Conservation (phyloP, 2,113 vertebrate species). For the Rhodinocichla rosea region DNA sequence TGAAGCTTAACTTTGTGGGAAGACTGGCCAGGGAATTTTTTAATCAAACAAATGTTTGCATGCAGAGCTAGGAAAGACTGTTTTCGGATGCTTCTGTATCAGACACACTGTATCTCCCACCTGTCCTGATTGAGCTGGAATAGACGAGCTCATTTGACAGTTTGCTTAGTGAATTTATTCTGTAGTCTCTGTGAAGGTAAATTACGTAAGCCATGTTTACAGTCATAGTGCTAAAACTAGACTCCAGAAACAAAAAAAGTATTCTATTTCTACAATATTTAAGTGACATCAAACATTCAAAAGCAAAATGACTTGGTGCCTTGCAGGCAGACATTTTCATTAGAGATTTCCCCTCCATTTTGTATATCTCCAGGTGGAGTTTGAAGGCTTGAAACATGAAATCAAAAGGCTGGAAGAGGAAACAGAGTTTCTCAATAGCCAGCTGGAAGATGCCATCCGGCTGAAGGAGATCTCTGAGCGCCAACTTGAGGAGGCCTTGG, state of each 20-base stretch:
- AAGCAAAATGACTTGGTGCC: neutral
- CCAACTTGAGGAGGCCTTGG: slow-evolving; percentile 91
- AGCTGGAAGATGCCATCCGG: slow-evolving; percentile 91
- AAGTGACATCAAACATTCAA: neutral
- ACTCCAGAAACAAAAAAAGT: neutral
- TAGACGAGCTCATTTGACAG: neutral
- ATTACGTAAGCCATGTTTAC: neutral
- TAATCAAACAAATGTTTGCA: neutral
- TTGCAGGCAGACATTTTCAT: neutral
- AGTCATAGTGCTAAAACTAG: neutral
- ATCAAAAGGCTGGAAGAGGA: slow-evolving; percentile 95
- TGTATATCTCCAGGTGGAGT: slow-evolving; percentile 84
- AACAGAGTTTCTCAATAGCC: slow-evolving; percentile 91
- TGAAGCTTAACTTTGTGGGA: neutral
- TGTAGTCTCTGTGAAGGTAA: neutral
- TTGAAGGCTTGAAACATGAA: slow-evolving; percentile 97
- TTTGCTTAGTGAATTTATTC: neutral
- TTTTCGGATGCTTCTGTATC: neutral
- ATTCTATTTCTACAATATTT: neutral
- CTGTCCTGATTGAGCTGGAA: neutral
- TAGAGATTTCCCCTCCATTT: neutral
- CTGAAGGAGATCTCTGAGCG: slow-evolving; percentile 94
- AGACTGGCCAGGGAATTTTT: neutral
- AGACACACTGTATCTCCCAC: neutral
- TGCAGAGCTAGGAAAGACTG: neutral